Evolutionary conservation across 2,113 vertebrate species (phyloP), one percentile per base, ranked within the genome.

Genomic region (Brevimyrus niger): DNA sequence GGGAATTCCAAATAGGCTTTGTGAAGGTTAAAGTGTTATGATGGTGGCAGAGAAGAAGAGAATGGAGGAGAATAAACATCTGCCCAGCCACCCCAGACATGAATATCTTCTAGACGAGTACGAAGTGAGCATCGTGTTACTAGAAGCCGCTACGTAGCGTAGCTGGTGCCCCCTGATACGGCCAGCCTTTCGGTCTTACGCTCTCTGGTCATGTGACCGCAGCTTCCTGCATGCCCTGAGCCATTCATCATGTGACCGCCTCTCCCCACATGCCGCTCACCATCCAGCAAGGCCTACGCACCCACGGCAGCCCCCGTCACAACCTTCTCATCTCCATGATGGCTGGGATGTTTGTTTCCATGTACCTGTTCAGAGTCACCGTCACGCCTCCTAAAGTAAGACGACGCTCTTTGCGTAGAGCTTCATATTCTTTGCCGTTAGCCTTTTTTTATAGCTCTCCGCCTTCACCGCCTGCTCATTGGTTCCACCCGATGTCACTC

Each of bases 281-380:
- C 89, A 46, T 80, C 0, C 93, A 99, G 98, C 93, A 93, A 6
- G 97, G 97, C 7, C 93, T 96, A 84, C 96, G 96, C 0, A 94
- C 89, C 76, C 93, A 98, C 0, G 98, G 98, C 50, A 99, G 96
- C 90, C 98, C 98, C 90, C 97, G 98, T 10, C 98, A 99, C 0
- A 31, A 90, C 0, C 95, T 99, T 38, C 94, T 99, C 46, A 95
- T 99, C 3, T 27, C 94, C 90, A 99, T 99, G 98, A 99, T 99
- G 98, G 96, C 95, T 0, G 97, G 97, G 50, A 99, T 99, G 98
- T 96, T 94, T 0, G 92, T 94, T 35, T 98, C 98, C 80, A 97
- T 99, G 98, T 97, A 97, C 87, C 97, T 99, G 47, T 98, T 99
- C 93, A 96, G 98, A 31, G 95, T 98, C 84, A 99, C 98, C 0